Evolutionary conservation across 2,113 vertebrate species (phyloP).

Genomic region (Calcarius ornatus): DNA sequence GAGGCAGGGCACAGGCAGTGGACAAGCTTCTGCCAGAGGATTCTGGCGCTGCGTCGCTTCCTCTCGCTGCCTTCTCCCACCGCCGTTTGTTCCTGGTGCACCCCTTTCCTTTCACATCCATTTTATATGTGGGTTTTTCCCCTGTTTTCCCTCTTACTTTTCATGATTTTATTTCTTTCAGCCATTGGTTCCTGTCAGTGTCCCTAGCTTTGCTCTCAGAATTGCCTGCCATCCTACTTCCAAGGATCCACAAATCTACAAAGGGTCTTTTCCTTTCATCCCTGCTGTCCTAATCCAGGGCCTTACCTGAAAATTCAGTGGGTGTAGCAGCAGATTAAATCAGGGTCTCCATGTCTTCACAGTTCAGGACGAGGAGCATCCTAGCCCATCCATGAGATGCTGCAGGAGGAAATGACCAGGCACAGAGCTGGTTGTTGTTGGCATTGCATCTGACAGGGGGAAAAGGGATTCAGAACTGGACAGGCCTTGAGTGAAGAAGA

Average conservation of each 20-base stretch:
- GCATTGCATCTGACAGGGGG: not conserved
- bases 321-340: not conserved
- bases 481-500: not conserved
- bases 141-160: not conserved
- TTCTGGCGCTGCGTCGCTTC: not conserved
- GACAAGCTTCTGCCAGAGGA: not conserved
- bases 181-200: not conserved
- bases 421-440: not conserved
- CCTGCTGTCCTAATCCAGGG: not conserved
- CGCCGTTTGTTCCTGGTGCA: not conserved
- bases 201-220: not conserved
- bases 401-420: not conserved
- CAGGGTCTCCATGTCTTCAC: not conserved
- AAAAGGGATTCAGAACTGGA: not conserved
- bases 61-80: not conserved
- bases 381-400: not conserved
- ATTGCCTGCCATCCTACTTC: not conserved
- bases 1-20: not conserved
- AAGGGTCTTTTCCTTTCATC: not conserved
- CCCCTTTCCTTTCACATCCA: not conserved
- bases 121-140: not conserved
- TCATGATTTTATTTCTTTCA: not conserved
- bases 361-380: not conserved
- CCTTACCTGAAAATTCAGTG: not conserved
- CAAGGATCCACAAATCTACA: not conserved